A percentile compares a stretch with the other conserved stretches of the same genome.
Evolutionary conservation across 2,797 vertebrate species (phyloP).

Genomic region (Acipenser transmontanus): DNA sequence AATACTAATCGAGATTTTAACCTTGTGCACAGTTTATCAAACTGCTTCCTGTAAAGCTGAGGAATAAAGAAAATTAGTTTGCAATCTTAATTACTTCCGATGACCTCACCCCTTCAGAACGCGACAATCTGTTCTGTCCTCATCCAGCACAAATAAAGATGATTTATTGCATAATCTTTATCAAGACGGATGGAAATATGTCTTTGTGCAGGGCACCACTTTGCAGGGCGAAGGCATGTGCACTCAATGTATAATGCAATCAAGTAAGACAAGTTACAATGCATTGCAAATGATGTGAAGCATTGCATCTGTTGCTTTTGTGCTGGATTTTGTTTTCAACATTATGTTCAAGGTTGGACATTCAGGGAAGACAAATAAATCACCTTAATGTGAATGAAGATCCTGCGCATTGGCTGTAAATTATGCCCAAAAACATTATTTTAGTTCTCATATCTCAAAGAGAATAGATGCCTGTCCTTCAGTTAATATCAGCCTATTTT

Average conservation of each 20-base stretch:
- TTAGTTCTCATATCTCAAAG: too few relatives aligned
- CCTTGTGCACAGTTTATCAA: conserved; percentile 3
- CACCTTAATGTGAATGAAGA: too few relatives aligned
- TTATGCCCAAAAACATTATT: too few relatives aligned
- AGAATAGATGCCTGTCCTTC: too few relatives aligned
- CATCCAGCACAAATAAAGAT: conserved; percentile 2
- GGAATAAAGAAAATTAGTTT: background rate
- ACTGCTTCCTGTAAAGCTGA: background rate
- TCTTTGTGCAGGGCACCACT: background rate
- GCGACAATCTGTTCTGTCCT: background rate
- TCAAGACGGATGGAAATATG: background rate
- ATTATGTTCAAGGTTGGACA: too few relatives aligned
- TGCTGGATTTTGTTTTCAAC: too few relatives aligned
- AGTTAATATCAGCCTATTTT: too few relatives aligned
- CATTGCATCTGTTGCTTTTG: background rate
- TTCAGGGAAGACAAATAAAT: too few relatives aligned
- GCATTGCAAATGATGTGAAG: background rate
- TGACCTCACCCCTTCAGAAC: conserved; percentile 1
- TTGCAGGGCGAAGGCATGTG: background rate
- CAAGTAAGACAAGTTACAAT: background rate
- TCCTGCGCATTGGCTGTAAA: too few relatives aligned
- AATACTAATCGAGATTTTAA: conserved; percentile 14
- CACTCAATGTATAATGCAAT: background rate
- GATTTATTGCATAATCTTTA: conserved; percentile 4
- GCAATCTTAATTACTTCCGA: conserved; percentile 8